These are phyloP conservation scores for Philonicus albiceps DNA, from an alignment of 2,888 invertebrate genomes.

Conservation along the genomic window DNA sequence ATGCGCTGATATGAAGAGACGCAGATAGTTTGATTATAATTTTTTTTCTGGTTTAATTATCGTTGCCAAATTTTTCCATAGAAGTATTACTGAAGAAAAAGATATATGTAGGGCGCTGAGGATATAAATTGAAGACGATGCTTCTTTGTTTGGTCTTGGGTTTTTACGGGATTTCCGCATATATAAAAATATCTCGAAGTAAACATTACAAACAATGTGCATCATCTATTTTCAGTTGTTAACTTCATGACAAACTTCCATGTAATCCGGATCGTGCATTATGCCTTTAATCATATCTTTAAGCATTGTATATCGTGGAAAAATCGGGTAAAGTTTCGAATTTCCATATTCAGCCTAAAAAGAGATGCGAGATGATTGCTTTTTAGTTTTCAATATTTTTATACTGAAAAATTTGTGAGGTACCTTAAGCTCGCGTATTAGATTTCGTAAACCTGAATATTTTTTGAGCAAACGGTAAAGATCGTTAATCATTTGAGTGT, in stretches of 20 bases:
- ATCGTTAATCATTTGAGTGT: conserved; percentile 93
- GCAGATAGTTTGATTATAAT: neutral
- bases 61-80: neutral
- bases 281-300: conserved; percentile 98
- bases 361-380: neutral
- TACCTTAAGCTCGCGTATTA: conserved; percentile 88
- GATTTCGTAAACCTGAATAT: conserved; percentile 86
- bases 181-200: conserved; percentile 18
- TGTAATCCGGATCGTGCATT: conserved; percentile 94
- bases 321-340: conserved; percentile 92
- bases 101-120: neutral
- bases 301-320: conserved; percentile 93
- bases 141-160: neutral
- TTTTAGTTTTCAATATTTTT: neutral
- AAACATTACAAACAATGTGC: conserved; percentile 44
- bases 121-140: neutral
- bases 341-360: conserved; percentile 86
- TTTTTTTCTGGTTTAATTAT: neutral
- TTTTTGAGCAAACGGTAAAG: conserved; percentile 90
- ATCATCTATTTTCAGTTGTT: conserved; percentile 69
- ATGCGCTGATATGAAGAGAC: neutral
- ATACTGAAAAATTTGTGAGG: neutral
- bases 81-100: neutral
- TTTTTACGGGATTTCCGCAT: neutral
- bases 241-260: conserved; percentile 94